Conservation (phyloP, 1,140 invertebrate species). For the Drosophila burlai region DNA sequence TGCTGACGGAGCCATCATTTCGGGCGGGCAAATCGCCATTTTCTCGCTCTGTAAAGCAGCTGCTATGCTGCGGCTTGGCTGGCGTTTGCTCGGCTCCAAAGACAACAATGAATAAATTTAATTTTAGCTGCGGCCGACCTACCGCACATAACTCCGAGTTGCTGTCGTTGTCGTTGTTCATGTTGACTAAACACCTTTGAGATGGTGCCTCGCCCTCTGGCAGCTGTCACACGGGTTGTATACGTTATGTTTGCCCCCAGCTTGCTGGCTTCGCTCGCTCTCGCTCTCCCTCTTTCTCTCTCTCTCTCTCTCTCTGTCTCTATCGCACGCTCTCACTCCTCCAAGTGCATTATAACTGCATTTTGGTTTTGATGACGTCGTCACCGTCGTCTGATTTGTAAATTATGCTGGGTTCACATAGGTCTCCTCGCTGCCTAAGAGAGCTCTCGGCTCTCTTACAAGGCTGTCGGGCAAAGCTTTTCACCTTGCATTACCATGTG, state of each 20-base stretch:
- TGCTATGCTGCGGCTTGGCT: constrained; percentile 33
- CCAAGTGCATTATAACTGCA: constrained; percentile 81
- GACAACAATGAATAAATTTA: constrained; percentile 84
- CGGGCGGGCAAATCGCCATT: constrained; percentile 2
- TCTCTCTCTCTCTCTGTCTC: not conserved
- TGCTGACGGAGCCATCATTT: constrained; percentile 8
- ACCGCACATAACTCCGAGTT: constrained; percentile 70
- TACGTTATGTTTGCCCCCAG: constrained; percentile 31
- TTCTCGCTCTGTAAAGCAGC: constrained; percentile 44
- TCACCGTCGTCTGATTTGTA: constrained; percentile 74
- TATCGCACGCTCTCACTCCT: constrained; percentile 3
- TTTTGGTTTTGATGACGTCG: constrained; percentile 83
- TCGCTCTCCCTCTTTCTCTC: not conserved
- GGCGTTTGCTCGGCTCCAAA: constrained; percentile 49
- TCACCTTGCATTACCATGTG: constrained; percentile 72
- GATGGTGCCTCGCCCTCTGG: constrained; percentile 72
- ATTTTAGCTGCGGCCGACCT: constrained; percentile 77
- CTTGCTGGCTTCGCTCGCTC: constrained; percentile 1
- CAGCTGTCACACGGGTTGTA: constrained; percentile 71
- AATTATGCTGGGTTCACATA: constrained; percentile 64
- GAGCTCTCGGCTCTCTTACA: constrained; percentile 36
- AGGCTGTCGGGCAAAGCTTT: constrained; percentile 46
- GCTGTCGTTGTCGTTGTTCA: constrained; percentile 56
- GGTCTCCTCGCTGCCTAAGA: constrained; percentile 34
- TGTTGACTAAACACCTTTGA: constrained; percentile 82